Percentiles rank a stretch among this genome's conserved stretches.
These are phyloP conservation scores for Chorisops tibialis DNA, from an alignment of 2,888 invertebrate species.

Conservation along the genomic window DNA sequence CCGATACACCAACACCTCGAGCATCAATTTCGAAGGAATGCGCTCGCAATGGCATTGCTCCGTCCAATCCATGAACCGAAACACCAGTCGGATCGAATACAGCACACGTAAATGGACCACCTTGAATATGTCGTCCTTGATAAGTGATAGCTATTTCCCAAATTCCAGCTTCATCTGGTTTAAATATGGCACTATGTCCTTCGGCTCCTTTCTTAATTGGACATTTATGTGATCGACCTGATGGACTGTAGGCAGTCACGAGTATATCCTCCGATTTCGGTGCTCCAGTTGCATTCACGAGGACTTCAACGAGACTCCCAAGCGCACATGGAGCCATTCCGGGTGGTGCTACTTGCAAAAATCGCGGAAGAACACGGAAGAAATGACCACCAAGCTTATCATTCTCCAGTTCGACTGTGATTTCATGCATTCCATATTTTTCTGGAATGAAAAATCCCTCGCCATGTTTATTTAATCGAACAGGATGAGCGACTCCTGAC, in stretches of 20 bases:
- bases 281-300: constrained; percentile 81
- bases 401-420: constrained; percentile 63
- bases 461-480: constrained; percentile 67
- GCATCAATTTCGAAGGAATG: constrained; percentile 81
- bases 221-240: constrained; percentile 75
- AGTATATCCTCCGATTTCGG: constrained; percentile 78
- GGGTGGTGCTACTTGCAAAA: constrained; percentile 82
- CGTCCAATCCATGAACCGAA: constrained; percentile 74
- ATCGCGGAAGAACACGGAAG: constrained; percentile 82
- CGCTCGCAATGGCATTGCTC: constrained; percentile 78
- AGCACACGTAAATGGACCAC: constrained; percentile 94
- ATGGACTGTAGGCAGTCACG: constrained; percentile 89
- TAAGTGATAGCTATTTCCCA: constrained; percentile 96
- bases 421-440: constrained; percentile 90
- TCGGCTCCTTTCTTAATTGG: constrained; percentile 84
- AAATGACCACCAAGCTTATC: constrained; percentile 65
- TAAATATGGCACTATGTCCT: constrained; percentile 92
- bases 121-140: constrained; percentile 92
- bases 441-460: constrained; percentile 82
- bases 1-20: constrained; percentile 75
- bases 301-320: constrained; percentile 91
- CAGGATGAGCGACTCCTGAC: constrained; percentile 62
- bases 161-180: constrained; percentile 94
- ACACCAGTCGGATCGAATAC: constrained; percentile 93
- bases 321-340: constrained; percentile 95